Evolutionary conservation across 2,888 invertebrate genomes (phyloP), one percentile per base, ranked within the genome.

Genomic region (Entomobrya multifasciata): DNA sequence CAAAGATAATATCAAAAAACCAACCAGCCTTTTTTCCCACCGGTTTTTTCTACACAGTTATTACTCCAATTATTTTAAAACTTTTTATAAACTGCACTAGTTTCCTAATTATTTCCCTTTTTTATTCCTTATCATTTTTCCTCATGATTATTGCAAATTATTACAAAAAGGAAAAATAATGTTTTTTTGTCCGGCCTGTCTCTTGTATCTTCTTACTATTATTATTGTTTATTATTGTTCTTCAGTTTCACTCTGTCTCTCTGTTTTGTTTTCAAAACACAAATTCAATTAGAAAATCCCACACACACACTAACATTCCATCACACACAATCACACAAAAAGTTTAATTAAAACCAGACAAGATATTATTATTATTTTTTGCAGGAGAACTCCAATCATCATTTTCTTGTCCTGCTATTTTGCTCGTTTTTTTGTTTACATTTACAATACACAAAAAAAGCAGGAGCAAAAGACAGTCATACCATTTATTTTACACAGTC

Each of bases 401-500:
- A 0, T 57, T 22, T 47, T 47, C 11, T 47, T 47, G n/a, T 49
- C 15, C 49, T 15, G 8, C 49, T 49, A 15, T 57, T 20, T 57
- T 57, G 57, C 57, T n/a, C 62, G 25, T 62, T 65, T 65, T 17
- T 52, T 74, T 52, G 30, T 76, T 76, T 76, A 76, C 74, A 74
- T 70, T 52, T 36, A 36, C 36, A 57, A 76, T 20, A 20, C 55
- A 76, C 10, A 52, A 55, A 13, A 76, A 6, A 8, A 76, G 55
- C 3, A 76, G 57, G 41, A 76, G 57, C 57, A 76, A 41, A 76
- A 76, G 57, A 57, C 76, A 36, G 36, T 36, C 36, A 36, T 36
- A n/a, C n/a, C n/a, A n/a, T n/a, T n/a, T n/a, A n/a, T n/a, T n/a
- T n/a, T n/a, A n/a, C n/a, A n/a, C n/a, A 36, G 36, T 36, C 36